Percentiles rank a stretch among this genome's conserved stretches.
phyloP scores from a whole-genome alignment of 2,113 vertebrate genomes.

The Fregata magnificens region DNA sequence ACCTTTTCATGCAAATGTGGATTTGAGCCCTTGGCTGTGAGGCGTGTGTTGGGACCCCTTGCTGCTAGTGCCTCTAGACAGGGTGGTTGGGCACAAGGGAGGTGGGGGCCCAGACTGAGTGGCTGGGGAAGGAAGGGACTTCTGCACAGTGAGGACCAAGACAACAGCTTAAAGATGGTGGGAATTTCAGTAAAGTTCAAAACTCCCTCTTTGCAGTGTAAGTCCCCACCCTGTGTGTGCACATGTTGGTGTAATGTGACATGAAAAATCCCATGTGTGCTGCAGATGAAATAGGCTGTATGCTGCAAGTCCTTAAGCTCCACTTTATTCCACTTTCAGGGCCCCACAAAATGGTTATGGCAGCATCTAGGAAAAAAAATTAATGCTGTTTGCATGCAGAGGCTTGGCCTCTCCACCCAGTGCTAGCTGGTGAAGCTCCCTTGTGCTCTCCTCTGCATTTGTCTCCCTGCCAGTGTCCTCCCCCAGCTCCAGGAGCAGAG shows the following conservation, averaged over 20 bases:
- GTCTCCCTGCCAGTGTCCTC: background rate
- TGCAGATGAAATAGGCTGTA: background rate
- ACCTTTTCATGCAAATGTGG: fast-evolving
- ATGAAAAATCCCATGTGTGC: background rate
- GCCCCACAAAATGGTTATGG: background rate
- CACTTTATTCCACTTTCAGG: fast-evolving
- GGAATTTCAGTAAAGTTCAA: background rate
- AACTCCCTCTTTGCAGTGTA: background rate
- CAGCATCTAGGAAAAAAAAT: background rate
- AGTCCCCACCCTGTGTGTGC: background rate
- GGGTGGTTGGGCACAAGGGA: background rate
- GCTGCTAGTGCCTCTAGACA: background rate
- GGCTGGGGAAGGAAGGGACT: background rate
- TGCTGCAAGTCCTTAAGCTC: background rate
- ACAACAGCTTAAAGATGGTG: background rate
- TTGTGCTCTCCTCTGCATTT: background rate
- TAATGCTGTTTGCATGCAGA: background rate
- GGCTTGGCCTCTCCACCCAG: background rate
- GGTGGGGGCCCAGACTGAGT: fast-evolving
- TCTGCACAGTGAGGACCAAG: background rate
- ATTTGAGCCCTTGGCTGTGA: background rate
- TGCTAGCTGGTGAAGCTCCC: background rate
- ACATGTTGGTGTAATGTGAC: fast-evolving
- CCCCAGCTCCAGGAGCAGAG: background rate
- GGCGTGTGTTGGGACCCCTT: background rate